phyloP scores from a whole-genome alignment of 2,797 vertebrate species.

The Microctenopoma lineatum region DNA sequence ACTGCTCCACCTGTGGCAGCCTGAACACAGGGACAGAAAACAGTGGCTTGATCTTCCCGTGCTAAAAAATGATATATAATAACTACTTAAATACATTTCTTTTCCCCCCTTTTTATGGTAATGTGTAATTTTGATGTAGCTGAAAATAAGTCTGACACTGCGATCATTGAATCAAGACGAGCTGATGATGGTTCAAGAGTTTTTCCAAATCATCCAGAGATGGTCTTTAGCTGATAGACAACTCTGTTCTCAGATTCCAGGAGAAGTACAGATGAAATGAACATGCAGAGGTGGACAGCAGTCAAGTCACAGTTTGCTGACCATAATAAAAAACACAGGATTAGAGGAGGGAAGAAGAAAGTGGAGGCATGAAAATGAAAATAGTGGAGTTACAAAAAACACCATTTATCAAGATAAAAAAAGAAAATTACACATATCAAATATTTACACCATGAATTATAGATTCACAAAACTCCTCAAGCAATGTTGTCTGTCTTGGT shows the following conservation, averaged over 20 bases:
- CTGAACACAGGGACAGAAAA: slow-evolving; percentile 22
- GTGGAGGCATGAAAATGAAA: not conserved
- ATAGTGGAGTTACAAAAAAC: not conserved
- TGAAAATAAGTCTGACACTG: slow-evolving; percentile 5
- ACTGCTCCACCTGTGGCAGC: slow-evolving; percentile 20
- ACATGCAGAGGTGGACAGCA: not conserved
- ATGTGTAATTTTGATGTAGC: slow-evolving; percentile 5
- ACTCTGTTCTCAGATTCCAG: not conserved
- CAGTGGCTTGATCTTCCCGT: slow-evolving; percentile 8
- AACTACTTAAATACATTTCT: slow-evolving; percentile 10
- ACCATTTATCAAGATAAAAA: not conserved
- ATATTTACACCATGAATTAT: slow-evolving; percentile 5
- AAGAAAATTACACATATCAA: not conserved
- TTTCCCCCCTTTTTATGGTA: slow-evolving; percentile 1
- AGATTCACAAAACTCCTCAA: not conserved
- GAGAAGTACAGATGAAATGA: slow-evolving; percentile 11
- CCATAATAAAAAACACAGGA: not conserved
- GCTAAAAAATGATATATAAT: not conserved
- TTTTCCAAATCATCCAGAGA: slow-evolving; percentile 7
- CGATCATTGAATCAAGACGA: not conserved
- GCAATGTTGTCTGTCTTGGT: not conserved
- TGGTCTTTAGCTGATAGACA: slow-evolving; percentile 17
- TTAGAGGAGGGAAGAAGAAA: not conserved
- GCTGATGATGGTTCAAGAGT: slow-evolving; percentile 2
- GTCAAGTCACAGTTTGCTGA: not conserved